A percentile compares a stretch with the other conserved stretches of the same genome.
Conservation (phyloP, 2,797 vertebrate species). For the Numenius phaeopus region DNA sequence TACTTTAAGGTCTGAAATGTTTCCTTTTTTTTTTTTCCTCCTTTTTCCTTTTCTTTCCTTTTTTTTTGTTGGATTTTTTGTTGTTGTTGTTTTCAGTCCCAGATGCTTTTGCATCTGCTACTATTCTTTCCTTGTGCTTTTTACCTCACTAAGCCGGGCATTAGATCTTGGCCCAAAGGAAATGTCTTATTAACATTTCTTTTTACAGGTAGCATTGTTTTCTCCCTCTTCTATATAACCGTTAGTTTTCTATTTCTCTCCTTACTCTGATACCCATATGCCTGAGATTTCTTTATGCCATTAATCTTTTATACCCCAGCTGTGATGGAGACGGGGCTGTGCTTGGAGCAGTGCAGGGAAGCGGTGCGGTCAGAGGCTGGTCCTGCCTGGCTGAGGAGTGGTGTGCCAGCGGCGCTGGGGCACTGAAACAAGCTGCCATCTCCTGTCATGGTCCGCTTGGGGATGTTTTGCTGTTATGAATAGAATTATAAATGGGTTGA, state of each 20-base stretch:
- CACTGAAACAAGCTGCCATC: neutral
- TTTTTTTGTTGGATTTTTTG: neutral
- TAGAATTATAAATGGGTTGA: neutral
- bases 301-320: neutral
- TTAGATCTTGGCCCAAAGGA: constrained; percentile 13
- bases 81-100: neutral
- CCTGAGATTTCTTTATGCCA: neutral
- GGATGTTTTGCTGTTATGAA: neutral
- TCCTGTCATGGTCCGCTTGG: neutral
- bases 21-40: neutral
- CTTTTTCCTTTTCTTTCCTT: neutral
- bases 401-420: neutral
- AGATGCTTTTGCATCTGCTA: constrained; percentile 37
- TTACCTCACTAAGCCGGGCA: neutral
- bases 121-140: neutral
- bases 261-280: neutral
- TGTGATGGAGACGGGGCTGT: fast-evolving
- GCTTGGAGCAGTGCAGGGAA: neutral
- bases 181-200: neutral
- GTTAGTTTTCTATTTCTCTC: neutral
- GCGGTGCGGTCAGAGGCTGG: fast-evolving
- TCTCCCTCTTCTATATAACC: neutral
- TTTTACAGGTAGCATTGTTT: neutral
- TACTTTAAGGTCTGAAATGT: constrained; percentile 36
- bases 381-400: neutral